Base-by-base conservation (phyloP, 2,797 vertebrate species). In the Anguilla obscura region DNA sequence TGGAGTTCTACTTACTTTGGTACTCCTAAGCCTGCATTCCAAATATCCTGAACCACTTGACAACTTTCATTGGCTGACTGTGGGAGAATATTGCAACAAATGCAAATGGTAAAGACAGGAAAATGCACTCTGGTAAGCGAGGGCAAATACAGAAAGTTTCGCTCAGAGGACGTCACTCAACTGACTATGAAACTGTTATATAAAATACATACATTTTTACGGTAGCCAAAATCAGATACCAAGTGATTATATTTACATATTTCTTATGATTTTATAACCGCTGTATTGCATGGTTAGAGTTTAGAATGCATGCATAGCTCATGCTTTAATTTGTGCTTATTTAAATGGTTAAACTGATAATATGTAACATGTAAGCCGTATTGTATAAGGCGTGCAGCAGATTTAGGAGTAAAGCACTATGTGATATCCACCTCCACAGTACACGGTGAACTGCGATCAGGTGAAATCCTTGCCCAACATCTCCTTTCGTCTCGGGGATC, bases 401-500 rank as follows among this genome's bases (percentile, higher is more conserved):
- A 12, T 18, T 2, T 24, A n/a, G n/a, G 4, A 33, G 10, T 33
- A 14, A 74, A 74, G 21, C 27, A 30, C 10, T 33, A 9, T 74
- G 9, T 56, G 86, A 27, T 90, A 52, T 90, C 88, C 85, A 86
- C 86, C 0, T 79, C 45, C 90, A 0, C 93, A 99, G 98, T 99
- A 97, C 30, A 96, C 96, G 50, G 96, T 99, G 90, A 95, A 95
- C 92, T 99, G 98, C 85, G 95, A 97, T 91, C 93, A 92, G 85
- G 96, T 98, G 80, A 94, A 96, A 88, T 94, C 92, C 21, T 94
- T 99, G 91, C 98, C 98, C 0, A 97, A 97, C 88, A 95, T 99
- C 92, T 96, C 96, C 60, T 99, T 99, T 94, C 96, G 97, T 91
- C 94, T 99, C 58, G 98, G 98, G 1, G 97, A 96, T 63, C 96